A percentile compares a stretch with the other conserved stretches of the same genome.
phyloP scores from a whole-genome alignment of 2,113 vertebrate species.

The Panthera uncia region DNA sequence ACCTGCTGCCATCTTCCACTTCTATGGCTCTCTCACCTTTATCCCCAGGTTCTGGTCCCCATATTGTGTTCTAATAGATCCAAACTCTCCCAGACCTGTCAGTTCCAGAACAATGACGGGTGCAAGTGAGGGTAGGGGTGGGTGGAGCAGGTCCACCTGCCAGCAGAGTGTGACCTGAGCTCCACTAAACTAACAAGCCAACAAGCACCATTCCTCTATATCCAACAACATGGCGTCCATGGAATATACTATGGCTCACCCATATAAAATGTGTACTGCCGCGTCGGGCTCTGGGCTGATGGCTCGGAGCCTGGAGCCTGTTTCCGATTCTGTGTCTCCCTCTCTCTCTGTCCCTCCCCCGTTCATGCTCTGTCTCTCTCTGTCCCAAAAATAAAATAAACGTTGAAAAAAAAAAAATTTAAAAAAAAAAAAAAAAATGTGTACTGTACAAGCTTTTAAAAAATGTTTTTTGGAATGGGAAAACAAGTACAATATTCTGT shows the following conservation, averaged over 20 bases:
- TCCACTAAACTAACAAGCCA: background rate
- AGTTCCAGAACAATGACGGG: background rate
- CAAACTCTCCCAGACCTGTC: background rate
- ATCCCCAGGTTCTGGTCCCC: background rate
- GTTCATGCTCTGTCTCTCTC: too few relatives aligned
- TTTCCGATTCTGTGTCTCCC: too few relatives aligned
- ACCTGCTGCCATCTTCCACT: background rate
- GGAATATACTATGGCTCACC: background rate
- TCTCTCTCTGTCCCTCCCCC: too few relatives aligned
- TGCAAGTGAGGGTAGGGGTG: accelerated
- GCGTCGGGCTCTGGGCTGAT: too few relatives aligned
- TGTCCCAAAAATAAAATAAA: too few relatives aligned
- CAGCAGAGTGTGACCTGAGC: background rate
- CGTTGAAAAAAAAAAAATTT: too few relatives aligned
- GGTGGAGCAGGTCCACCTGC: too few relatives aligned
- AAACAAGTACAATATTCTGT: background rate
- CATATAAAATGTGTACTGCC: too few relatives aligned
- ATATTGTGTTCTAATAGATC: background rate
- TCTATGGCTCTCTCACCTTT: background rate
- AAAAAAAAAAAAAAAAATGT: too few relatives aligned
- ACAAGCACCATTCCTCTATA: background rate
- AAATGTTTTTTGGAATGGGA: background rate
- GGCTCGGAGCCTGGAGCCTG: too few relatives aligned
- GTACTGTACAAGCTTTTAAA: background rate
- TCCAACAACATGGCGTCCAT: background rate